Conservation (phyloP, 92 coral and sea anemone genomes). For the Epizoanthus ramosus region DNA sequence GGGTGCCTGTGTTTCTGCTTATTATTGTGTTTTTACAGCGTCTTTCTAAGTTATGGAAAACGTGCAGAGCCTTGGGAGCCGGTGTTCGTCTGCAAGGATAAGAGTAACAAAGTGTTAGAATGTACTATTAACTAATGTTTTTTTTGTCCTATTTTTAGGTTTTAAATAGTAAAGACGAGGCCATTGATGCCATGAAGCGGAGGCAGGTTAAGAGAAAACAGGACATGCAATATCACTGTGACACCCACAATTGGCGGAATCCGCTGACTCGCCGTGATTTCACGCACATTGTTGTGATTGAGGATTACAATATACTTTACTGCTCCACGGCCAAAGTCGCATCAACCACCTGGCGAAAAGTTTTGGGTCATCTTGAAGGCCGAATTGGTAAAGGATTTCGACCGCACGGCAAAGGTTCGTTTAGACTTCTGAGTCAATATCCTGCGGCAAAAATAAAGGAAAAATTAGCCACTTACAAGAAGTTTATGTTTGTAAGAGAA, state of each 20-base stretch:
- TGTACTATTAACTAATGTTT: background rate
- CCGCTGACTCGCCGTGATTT: constrained; percentile 44
- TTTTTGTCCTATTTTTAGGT: background rate
- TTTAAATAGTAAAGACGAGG: background rate
- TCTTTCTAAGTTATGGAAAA: no score
- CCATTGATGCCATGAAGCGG: background rate
- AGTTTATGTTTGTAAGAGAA: constrained; percentile 60
- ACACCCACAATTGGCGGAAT: constrained; percentile 30
- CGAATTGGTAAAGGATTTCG: constrained; percentile 15
- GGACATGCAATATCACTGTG: constrained; percentile 17
- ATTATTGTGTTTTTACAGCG: no score
- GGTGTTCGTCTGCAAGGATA: no score
- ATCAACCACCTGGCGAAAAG: constrained; percentile 39
- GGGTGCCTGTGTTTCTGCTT: no score
- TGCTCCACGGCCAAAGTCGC: constrained; percentile 46
- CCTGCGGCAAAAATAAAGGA: constrained; percentile 27
- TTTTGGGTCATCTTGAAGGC: constrained; percentile 15
- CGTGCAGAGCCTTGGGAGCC: no score
- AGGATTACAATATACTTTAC: constrained; percentile 33
- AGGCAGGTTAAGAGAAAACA: background rate
- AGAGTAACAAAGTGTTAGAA: no score
- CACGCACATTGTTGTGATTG: constrained; percentile 34
- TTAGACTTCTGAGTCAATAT: constrained; percentile 41
- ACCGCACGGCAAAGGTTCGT: constrained; percentile 37
- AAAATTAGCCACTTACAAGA: constrained; percentile 43